These are phyloP conservation scores for Rhamphomyia laevipes DNA, from an alignment of 2,888 invertebrate genomes.

Conservation along the genomic window DNA sequence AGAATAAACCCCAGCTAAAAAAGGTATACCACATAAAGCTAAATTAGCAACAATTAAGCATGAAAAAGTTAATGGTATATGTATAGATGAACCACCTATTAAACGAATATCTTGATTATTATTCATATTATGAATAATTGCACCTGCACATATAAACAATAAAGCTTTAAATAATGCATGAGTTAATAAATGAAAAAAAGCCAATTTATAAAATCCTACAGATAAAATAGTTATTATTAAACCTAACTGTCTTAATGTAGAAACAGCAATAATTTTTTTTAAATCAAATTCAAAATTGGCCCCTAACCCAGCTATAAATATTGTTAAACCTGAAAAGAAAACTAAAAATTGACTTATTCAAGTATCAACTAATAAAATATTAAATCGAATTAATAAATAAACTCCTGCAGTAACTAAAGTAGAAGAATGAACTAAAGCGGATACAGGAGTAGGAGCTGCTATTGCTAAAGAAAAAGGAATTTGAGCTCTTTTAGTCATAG, in stretches of 20 bases:
- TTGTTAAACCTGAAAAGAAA: constrained; percentile 45
- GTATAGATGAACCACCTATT: constrained; percentile 41
- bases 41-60: constrained; percentile 48
- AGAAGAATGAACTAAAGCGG: too few species aligned
- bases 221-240: constrained; percentile 57
- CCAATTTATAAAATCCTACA: constrained; percentile 42
- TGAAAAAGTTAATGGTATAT: constrained; percentile 42
- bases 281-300: constrained; percentile 57
- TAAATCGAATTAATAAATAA: too few species aligned
- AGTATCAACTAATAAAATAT: too few species aligned
- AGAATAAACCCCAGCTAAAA: constrained; percentile 54
- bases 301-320: constrained; percentile 47
- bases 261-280: constrained; percentile 70
- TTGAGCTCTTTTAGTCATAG: too few species aligned
- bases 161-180: constrained; percentile 68
- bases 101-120: constrained; percentile 57
- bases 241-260: constrained; percentile 62
- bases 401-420: too few species aligned
- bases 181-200: constrained; percentile 60
- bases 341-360: too few species aligned
- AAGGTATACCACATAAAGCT: constrained; percentile 50
- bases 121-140: constrained; percentile 51
- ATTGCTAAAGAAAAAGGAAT: too few species aligned
- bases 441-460: too few species aligned
- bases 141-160: constrained; percentile 60